Evolutionary conservation across 2,888 invertebrate species (phyloP).

Genomic region (Cheilosia variabilis): DNA sequence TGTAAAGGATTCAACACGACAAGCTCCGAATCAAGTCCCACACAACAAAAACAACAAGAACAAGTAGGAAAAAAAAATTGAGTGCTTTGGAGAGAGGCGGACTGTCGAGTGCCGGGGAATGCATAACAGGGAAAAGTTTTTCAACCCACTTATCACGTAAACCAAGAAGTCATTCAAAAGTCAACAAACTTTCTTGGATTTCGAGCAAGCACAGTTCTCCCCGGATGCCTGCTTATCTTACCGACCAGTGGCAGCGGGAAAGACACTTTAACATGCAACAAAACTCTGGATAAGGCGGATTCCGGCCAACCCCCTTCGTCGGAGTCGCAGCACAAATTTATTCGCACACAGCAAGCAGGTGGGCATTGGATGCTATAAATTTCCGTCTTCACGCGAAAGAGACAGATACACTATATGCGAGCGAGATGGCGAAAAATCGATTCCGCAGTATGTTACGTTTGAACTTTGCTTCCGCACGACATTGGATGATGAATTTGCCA

Average conservation of each 20-base stretch:
- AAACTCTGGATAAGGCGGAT: conserved; percentile 63
- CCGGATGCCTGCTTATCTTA: conserved; percentile 72
- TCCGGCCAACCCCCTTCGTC: conserved; percentile 42
- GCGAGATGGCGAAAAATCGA: conserved; percentile 46
- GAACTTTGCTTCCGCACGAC: conserved; percentile 40
- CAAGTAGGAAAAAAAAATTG: not conserved
- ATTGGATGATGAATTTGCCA: conserved; percentile 38
- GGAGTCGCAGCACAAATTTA: conserved; percentile 41
- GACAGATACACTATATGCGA: not conserved
- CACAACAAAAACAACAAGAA: conserved; percentile 10
- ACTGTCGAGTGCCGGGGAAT: conserved; percentile 65
- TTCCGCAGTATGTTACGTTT: conserved; percentile 58
- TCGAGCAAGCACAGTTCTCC: conserved; percentile 76
- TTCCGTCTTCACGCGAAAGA: not conserved
- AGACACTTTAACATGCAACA: conserved; percentile 75
- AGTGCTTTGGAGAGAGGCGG: conserved; percentile 6
- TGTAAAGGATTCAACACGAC: too few species aligned
- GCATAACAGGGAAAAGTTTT: conserved; percentile 75
- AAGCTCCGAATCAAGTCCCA: conserved; percentile 21
- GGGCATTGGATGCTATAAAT: conserved; percentile 63
- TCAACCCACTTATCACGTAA: conserved; percentile 81
- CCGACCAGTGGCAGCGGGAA: conserved; percentile 56
- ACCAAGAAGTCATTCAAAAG: conserved; percentile 83
- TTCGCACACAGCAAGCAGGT: conserved; percentile 63
- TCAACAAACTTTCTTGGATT: conserved; percentile 83